Conservation (phyloP, 2,113 vertebrate species). For the Scopus umbretta region DNA sequence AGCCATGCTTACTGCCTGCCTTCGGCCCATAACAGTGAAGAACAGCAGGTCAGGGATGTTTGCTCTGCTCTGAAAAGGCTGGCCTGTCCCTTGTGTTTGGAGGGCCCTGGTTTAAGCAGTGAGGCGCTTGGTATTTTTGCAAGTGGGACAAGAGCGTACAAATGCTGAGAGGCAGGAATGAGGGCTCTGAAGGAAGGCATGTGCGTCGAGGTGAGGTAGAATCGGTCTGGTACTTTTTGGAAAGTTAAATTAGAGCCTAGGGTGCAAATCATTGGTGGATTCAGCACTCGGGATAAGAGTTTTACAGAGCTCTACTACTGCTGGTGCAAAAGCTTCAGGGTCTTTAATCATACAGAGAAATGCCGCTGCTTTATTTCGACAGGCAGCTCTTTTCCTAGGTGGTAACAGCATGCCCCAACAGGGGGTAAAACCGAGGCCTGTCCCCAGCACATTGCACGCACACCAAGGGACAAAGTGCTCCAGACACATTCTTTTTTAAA, state of each 20-base stretch:
- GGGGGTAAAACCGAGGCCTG: background rate
- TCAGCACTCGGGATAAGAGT: background rate
- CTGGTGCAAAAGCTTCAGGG: background rate
- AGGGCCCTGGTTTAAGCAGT: background rate
- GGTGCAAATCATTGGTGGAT: background rate
- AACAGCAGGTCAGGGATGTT: background rate
- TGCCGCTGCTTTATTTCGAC: background rate
- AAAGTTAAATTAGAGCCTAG: background rate
- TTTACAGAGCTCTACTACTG: background rate
- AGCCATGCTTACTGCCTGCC: background rate
- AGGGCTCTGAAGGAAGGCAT: background rate
- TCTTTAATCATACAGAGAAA: background rate
- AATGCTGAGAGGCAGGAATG: background rate
- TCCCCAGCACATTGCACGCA: background rate
- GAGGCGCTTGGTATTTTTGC: background rate
- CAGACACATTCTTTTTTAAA: background rate
- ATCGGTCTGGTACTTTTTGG: background rate
- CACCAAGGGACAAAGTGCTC: background rate
- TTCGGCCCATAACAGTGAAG: background rate
- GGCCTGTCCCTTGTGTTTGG: fast-evolving
- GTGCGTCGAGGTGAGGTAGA: background rate
- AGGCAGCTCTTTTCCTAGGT: background rate
- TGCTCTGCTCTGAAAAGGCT: background rate
- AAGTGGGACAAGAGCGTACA: too few relatives aligned
- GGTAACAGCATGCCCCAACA: background rate